Evolutionary conservation across 2,888 invertebrate genomes (phyloP).

Genomic region (Argyresthia goedartella): DNA sequence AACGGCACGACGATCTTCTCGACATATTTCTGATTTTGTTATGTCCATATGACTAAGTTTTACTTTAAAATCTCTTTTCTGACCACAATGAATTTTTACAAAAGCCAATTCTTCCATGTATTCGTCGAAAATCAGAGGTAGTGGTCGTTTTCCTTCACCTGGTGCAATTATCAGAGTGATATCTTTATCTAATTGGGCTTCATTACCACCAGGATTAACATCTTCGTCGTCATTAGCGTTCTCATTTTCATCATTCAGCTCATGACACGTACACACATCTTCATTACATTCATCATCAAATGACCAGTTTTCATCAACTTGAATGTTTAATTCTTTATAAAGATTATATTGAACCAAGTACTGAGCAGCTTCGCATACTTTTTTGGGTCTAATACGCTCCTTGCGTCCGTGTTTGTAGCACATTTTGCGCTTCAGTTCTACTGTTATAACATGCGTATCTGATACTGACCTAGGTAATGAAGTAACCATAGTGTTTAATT

Average conservation of each 20-base stretch:
- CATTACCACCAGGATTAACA: slow-evolving; percentile 12
- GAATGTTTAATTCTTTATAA: neutral
- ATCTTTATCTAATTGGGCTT: slow-evolving; percentile 14
- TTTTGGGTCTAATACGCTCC: slow-evolving; percentile 13
- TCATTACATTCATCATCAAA: neutral
- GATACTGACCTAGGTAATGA: slow-evolving; percentile 9
- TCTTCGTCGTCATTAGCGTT: slow-evolving; percentile 1
- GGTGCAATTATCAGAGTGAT: slow-evolving; percentile 13
- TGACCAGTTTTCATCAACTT: neutral
- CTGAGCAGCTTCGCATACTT: slow-evolving; percentile 10
- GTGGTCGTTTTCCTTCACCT: slow-evolving; percentile 13
- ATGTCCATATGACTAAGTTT: slow-evolving; percentile 12
- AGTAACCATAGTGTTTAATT: slow-evolving; percentile 11
- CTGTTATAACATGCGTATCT: slow-evolving; percentile 13
- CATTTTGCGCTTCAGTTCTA: slow-evolving; percentile 14
- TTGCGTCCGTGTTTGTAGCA: slow-evolving; percentile 15
- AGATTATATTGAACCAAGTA: slow-evolving; percentile 9
- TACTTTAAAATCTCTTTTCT: slow-evolving; percentile 11
- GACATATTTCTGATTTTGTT: slow-evolving; percentile 14
- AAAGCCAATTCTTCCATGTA: slow-evolving; percentile 14
- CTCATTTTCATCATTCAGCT: neutral
- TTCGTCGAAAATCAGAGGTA: slow-evolving; percentile 13
- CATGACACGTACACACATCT: neutral
- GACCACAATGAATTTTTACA: slow-evolving; percentile 12
- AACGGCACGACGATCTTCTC: slow-evolving; percentile 14